Evolutionary conservation across 2,888 invertebrate genomes (phyloP).

Genomic region (Petrophora chlorosata): DNA sequence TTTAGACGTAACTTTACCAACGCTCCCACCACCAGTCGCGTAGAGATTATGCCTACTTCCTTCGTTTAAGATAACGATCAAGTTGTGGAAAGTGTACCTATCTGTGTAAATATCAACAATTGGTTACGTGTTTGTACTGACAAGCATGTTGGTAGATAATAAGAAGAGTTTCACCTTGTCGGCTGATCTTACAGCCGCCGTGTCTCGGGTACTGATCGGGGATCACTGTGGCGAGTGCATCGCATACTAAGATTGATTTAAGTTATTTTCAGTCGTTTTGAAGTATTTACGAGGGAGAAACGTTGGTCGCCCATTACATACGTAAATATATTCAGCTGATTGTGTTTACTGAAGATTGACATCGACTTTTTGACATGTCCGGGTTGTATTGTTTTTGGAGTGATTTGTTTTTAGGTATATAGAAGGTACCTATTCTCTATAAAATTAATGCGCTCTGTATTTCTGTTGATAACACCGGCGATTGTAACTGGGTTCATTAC

Average conservation of each 20-base stretch:
- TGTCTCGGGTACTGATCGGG: constrained; percentile 26
- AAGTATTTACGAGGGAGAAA: constrained; percentile 16
- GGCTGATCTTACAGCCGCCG: constrained; percentile 6
- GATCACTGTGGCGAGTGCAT: constrained; percentile 15
- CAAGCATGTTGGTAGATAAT: constrained; percentile 12
- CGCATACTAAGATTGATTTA: neutral
- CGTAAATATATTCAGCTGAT: constrained; percentile 1
- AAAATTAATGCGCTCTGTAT: no score
- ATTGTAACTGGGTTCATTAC: no score
- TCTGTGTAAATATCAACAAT: neutral
- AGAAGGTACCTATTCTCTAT: no score
- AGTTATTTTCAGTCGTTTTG: constrained; percentile 10
- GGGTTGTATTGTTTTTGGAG: no score
- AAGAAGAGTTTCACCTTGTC: constrained; percentile 27
- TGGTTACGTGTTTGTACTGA: constrained; percentile 4
- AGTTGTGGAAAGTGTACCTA: constrained; percentile 2
- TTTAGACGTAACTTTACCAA: no score
- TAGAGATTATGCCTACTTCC: no score
- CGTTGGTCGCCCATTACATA: neutral
- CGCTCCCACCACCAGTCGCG: no score
- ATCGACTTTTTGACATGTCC: no score
- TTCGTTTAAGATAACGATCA: constrained; percentile 17
- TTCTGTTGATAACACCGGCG: no score
- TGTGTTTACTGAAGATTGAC: no score
- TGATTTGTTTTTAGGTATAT: no score